These are phyloP conservation scores for Sorex maritimensis DNA, from an alignment of 2,797 vertebrate species.

Conservation along the genomic window DNA sequence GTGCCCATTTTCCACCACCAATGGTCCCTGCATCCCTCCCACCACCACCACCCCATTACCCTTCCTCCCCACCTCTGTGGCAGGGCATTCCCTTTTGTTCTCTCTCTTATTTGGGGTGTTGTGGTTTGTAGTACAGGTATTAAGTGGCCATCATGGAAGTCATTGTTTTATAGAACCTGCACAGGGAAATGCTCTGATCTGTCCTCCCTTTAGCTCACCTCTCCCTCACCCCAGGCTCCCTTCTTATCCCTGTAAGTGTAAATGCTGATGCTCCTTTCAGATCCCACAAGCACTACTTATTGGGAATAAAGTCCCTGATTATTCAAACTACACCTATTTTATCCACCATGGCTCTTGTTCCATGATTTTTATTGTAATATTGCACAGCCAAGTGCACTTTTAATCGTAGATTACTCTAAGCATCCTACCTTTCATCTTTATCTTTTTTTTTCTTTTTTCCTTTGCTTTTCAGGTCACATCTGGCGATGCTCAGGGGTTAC, in stretches of 20 bases:
- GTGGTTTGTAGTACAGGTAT: too few species aligned
- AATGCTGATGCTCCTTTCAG: background rate
- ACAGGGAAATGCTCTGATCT: background rate
- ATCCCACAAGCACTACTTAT: background rate
- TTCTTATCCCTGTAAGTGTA: background rate
- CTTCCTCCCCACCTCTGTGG: too few species aligned
- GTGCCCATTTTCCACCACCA: too few species aligned
- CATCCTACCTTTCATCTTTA: background rate
- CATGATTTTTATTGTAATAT: background rate
- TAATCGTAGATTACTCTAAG: background rate
- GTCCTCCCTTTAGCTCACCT: background rate
- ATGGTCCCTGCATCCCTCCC: too few species aligned
- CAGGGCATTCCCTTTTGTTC: too few species aligned
- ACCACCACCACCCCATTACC: too few species aligned
- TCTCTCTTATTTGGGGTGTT: too few species aligned
- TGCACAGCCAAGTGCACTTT: slow-evolving; percentile 8
- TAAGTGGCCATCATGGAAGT: too few species aligned
- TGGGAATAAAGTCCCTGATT: too few species aligned
- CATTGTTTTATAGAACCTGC: background rate
- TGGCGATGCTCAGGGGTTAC: too few species aligned
- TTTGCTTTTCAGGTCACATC: too few species aligned
- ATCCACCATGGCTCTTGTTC: background rate
- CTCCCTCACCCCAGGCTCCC: background rate
- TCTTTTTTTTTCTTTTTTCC: background rate
- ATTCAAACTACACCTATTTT: background rate